Evolutionary conservation across 2,888 invertebrate genomes (phyloP).

Genomic region (Chaetogeoica ovagalla): DNA sequence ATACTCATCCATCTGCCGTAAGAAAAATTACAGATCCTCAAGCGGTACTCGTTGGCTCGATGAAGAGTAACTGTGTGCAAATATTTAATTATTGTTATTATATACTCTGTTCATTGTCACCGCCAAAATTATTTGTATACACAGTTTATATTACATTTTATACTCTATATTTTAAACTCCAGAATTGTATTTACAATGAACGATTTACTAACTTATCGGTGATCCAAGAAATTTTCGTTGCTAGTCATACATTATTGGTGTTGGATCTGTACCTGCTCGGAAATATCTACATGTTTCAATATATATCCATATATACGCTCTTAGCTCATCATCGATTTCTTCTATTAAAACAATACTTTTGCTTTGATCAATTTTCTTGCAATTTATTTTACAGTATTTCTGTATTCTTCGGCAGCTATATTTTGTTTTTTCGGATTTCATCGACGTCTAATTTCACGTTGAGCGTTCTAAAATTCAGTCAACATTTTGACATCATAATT

Average conservation of each 20-base stretch:
- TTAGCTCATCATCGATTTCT: constrained; percentile 17
- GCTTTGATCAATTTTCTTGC: not conserved
- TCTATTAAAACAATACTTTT: constrained; percentile 9
- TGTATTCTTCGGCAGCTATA: not conserved
- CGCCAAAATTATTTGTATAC: not conserved
- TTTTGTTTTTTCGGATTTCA: not conserved
- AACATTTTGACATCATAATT: not conserved
- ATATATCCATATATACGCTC: constrained; percentile 1
- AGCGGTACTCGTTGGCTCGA: constrained; percentile 14
- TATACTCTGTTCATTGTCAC: not conserved
- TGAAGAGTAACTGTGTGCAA: not conserved
- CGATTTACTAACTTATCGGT: constrained; percentile 15
- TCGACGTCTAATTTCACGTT: not conserved
- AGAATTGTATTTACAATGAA: not conserved
- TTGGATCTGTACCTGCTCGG: constrained; percentile 30
- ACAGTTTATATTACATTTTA: not conserved
- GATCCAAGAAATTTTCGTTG: constrained; percentile 21
- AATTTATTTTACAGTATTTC: not conserved
- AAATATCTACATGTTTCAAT: not conserved
- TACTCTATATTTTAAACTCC: too few species aligned
- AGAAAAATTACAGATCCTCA: constrained; percentile 26
- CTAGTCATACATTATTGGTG: constrained; percentile 15
- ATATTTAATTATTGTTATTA: constrained; percentile 4
- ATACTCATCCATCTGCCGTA: constrained; percentile 27
- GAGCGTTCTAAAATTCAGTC: not conserved